These are phyloP conservation scores for Nicator chloris DNA, from an alignment of 2,113 vertebrate species.

Conservation along the genomic window DNA sequence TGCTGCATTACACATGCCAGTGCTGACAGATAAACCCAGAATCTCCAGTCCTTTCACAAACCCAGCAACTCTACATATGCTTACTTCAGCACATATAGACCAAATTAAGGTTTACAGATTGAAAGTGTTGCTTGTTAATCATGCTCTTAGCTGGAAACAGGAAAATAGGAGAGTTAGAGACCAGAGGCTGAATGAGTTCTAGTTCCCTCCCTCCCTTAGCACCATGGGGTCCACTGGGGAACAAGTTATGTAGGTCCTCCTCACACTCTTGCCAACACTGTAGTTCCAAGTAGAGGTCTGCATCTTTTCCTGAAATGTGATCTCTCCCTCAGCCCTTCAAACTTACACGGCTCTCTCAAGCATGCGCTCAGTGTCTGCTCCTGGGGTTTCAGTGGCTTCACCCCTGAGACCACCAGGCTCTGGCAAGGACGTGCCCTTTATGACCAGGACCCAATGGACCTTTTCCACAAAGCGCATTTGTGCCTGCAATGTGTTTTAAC, in stretches of 20 bases:
- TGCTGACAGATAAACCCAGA: not conserved
- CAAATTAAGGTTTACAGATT: slow-evolving; percentile 10
- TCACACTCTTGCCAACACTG: not conserved
- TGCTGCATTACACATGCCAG: not conserved
- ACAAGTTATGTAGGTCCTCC: not conserved
- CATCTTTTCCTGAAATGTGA: not conserved
- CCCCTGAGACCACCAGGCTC: rapidly evolving
- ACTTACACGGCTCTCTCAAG: not conserved
- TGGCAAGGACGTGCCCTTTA: not conserved
- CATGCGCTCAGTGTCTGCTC: not conserved
- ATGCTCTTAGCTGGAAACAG: not conserved
- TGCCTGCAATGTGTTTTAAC: not conserved
- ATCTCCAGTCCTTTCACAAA: not conserved
- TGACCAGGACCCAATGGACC: not conserved
- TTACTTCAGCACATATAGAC: not conserved
- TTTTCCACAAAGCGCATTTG: not conserved
- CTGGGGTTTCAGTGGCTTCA: not conserved
- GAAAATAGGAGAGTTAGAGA: not conserved
- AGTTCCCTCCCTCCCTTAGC: not conserved
- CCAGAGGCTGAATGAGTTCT: not conserved
- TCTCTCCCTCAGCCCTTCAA: not conserved
- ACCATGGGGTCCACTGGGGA: not conserved
- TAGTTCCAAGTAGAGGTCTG: not conserved
- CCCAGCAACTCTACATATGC: not conserved
- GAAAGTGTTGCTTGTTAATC: not conserved